Evolutionary conservation across 1,140 invertebrate genomes (phyloP).

Genomic region (Drosophila parvula): DNA sequence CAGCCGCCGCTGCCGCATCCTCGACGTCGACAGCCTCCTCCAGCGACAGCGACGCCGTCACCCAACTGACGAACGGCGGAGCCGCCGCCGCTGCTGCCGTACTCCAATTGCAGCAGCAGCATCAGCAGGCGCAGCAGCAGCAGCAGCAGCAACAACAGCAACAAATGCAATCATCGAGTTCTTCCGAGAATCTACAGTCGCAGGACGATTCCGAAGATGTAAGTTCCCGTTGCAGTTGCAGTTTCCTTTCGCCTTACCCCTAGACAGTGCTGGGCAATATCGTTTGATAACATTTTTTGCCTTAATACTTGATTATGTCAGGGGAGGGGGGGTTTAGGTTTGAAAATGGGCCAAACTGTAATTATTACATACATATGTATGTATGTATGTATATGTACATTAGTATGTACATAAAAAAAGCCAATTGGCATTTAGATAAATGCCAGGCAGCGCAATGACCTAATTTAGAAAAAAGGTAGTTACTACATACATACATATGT

Average conservation of each 20-base stretch:
- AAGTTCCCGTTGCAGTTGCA: slow-evolving; percentile 40
- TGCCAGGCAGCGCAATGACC: slow-evolving; percentile 5
- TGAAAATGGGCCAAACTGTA: neutral
- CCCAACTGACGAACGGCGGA: slow-evolving; percentile 62
- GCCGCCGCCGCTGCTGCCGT: slow-evolving; percentile 50
- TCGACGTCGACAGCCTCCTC: slow-evolving; percentile 52
- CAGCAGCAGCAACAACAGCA: slow-evolving; percentile 67
- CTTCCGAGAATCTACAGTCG: slow-evolving; percentile 83
- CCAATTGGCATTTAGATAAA: neutral
- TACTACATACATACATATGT: neutral
- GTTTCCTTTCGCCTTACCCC: neutral
- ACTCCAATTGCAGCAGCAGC: slow-evolving; percentile 64
- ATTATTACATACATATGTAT: neutral
- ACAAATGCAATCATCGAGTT: slow-evolving; percentile 81
- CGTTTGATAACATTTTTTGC: neutral
- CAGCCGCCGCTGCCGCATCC: slow-evolving; percentile 50
- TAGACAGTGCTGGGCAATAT: slow-evolving; percentile 4
- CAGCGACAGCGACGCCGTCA: slow-evolving; percentile 55
- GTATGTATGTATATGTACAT: neutral
- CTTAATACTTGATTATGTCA: slow-evolving; percentile 1
- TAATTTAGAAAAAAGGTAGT: slow-evolving; percentile 7
- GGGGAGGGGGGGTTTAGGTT: neutral
- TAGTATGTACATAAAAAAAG: neutral
- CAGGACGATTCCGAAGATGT: slow-evolving; percentile 83
- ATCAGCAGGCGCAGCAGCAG: slow-evolving; percentile 68